phyloP scores from a whole-genome alignment of 2,113 vertebrate species.

The Serinus canaria region DNA sequence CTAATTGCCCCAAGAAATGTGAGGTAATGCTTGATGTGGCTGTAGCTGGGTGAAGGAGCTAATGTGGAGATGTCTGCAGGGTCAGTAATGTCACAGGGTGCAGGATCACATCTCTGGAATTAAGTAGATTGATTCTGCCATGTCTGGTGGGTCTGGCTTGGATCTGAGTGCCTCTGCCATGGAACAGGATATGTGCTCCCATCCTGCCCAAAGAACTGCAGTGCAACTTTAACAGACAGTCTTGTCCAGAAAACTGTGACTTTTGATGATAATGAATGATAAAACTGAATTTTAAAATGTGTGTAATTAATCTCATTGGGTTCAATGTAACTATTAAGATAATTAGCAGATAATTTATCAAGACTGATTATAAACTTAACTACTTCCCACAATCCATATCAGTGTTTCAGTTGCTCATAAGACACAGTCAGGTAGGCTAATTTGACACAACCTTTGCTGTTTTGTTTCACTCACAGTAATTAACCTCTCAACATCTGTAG shows the following conservation, averaged over 20 bases:
- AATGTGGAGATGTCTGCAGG: not conserved
- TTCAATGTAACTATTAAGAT: not conserved
- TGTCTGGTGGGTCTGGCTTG: not conserved
- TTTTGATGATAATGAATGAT: not conserved
- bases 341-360: not conserved
- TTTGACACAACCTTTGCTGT: not conserved
- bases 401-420: not conserved
- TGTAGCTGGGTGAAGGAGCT: not conserved
- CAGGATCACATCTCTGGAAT: not conserved
- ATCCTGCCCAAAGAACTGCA: not conserved
- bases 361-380: not conserved
- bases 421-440: not conserved
- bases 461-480: not conserved
- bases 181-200: too few species aligned
- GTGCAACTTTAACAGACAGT: not conserved
- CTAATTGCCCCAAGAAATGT: not conserved
- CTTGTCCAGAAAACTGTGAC: not conserved
- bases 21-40: not conserved
- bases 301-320: not conserved
- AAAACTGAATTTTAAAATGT: not conserved
- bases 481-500: slow-evolving; percentile 34
- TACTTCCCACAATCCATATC: not conserved
- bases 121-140: not conserved
- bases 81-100: not conserved
- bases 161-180: not conserved